Evolutionary conservation across 92 coral and sea anemone species (phyloP).

Genomic region (Actinernus sp.): DNA sequence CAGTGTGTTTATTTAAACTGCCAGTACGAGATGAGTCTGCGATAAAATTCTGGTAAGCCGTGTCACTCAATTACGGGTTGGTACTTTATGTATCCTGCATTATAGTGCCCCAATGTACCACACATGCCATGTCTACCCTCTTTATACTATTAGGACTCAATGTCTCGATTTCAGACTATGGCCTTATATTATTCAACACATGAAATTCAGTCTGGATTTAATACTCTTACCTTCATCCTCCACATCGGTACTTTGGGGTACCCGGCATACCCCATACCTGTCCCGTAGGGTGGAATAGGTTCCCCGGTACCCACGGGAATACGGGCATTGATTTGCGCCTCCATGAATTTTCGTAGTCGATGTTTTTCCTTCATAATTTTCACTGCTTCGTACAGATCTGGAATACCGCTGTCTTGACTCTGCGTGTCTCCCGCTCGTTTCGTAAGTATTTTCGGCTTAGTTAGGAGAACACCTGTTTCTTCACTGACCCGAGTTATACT

Average conservation of each 20-base stretch:
- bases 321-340: conserved; percentile 1
- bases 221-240: not conserved
- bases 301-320: conserved; percentile 31
- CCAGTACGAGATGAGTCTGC: too few relatives aligned
- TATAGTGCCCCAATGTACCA: too few relatives aligned
- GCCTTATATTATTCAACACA: too few relatives aligned
- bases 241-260: not conserved
- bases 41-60: too few relatives aligned
- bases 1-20: too few relatives aligned
- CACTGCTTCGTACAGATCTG: conserved; percentile 33
- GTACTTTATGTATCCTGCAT: too few relatives aligned
- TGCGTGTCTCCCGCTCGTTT: conserved; percentile 45
- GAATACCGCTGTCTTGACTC: conserved; percentile 4
- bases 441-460: conserved; percentile 63
- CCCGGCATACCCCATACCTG: conserved; percentile 3
- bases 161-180: too few relatives aligned
- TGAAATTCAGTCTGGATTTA: too few relatives aligned
- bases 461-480: conserved; percentile 68
- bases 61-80: too few relatives aligned
- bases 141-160: too few relatives aligned
- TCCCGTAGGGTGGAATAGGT: conserved; percentile 49
- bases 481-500: conserved; percentile 80
- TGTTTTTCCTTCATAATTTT: conserved; percentile 51
- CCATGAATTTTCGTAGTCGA: not conserved
- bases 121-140: too few relatives aligned